Evolutionary conservation across 1,140 invertebrate species (phyloP).

Genomic region (Drepana arcuata): DNA sequence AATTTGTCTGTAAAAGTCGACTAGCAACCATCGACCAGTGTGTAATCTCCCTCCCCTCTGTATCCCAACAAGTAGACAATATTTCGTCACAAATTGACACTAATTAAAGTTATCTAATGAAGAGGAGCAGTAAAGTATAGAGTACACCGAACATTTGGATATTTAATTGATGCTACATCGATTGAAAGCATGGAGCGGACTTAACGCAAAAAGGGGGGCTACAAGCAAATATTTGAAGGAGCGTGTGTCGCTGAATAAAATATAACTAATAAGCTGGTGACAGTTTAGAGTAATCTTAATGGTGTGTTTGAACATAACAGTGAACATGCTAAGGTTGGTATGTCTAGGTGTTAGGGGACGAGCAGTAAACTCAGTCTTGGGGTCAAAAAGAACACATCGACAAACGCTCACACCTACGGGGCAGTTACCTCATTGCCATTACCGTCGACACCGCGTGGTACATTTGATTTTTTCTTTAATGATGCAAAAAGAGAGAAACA

Average conservation of each 20-base stretch:
- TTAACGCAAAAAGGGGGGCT: too few species aligned
- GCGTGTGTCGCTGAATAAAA: constrained; percentile 6
- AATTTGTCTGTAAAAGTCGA: too few species aligned
- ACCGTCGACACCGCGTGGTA: constrained; percentile 93
- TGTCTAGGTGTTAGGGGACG: constrained; percentile 20
- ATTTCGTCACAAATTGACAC: too few species aligned
- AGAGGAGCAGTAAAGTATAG: too few species aligned
- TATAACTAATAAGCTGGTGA: constrained; percentile 10
- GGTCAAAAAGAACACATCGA: constrained; percentile 25
- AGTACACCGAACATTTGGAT: too few species aligned
- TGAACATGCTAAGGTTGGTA: constrained; percentile 20
- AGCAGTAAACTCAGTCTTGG: constrained; percentile 15
- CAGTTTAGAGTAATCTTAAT: constrained; percentile 5
- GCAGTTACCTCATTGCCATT: constrained; percentile 89
- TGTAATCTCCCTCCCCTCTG: too few species aligned
- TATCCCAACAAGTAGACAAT: too few species aligned
- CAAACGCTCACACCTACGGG: constrained; percentile 43
- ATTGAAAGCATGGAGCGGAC: too few species aligned
- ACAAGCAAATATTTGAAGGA: constrained; percentile 6
- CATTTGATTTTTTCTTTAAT: constrained; percentile 86
- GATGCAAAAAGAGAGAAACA: constrained; percentile 74
- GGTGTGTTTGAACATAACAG: constrained; percentile 2
- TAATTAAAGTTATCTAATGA: too few species aligned
- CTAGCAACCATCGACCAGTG: too few species aligned
- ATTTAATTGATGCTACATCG: too few species aligned